Base-by-base conservation (phyloP, 2,888 invertebrate species). In the Calliopum simillimum region DNA sequence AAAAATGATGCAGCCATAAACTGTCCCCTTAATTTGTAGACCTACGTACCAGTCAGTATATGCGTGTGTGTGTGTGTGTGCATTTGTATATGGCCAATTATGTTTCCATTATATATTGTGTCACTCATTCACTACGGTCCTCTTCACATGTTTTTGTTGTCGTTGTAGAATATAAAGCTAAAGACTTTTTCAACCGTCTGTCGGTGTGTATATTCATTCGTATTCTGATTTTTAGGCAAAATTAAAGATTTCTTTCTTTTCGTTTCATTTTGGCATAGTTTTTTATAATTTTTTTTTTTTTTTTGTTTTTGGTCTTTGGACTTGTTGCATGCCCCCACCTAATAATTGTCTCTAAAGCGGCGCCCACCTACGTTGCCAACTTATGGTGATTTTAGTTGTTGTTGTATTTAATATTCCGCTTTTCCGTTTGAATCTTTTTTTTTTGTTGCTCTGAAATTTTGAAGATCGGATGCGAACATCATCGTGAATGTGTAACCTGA, bases 301-400 rank as follows among this genome's bases (percentile, higher is more conserved):
- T 8, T 33, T 33, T 33, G 33, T n/a, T n/a, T n/a, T n/a, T n/a
- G n/a, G n/a, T n/a, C n/a, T n/a, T n/a, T 33, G 5, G 14, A 11
- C 44, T 55, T 33, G 33, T 33, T 33, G 33, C 33, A 33, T 33
- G 33, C 33, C 33, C n/a, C 33, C 33, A 33, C 33, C 33, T 33
- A 33, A 33, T 33, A 33, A 33, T 5, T 41, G 49, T 64, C 53
- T 51, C 58, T 53, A 62, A 65, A 59, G 53, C 67, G 74, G 76
- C 78, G 81, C 81, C 79, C 79, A 79, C 79, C 79, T 80, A 79
- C 80, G 77, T 76, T 65, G 79, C 58, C 49, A 33, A 33, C 33
- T 33, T 33, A 1, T 33, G 8, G 33, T 33, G 33, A 33, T 8
- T 33, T 33, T 33, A n/a, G n/a, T n/a, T n/a, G n/a, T n/a, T n/a